Evolutionary conservation across 2,888 invertebrate species (phyloP).

Genomic region (Agonum fuliginosum): DNA sequence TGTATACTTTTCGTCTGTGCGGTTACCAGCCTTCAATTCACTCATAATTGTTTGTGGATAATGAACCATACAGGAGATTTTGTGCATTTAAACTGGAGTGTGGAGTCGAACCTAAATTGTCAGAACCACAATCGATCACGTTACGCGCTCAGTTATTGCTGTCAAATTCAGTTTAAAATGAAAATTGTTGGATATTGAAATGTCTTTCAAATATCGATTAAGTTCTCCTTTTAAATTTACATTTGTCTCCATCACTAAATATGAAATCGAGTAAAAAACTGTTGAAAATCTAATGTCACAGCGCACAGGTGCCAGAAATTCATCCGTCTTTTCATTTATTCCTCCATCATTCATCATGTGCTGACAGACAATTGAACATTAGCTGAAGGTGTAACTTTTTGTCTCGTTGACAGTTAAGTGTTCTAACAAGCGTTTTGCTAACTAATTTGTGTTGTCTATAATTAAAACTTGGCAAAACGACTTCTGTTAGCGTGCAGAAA

Average conservation of each 20-base stretch:
- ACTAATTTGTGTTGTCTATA: conserved; percentile 43
- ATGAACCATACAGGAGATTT: no score
- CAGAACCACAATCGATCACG: no score
- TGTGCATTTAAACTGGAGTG: no score
- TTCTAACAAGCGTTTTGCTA: conserved; percentile 39
- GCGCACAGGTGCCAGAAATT: conserved; percentile 40
- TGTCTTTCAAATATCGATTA: background rate
- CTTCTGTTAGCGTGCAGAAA: background rate
- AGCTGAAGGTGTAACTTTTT: conserved; percentile 40
- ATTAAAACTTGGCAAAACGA: conserved; percentile 49
- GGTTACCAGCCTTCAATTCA: no score
- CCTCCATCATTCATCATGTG: conserved; percentile 29
- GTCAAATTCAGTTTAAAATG: no score
- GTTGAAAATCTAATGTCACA: conserved; percentile 36
- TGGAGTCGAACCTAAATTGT: no score
- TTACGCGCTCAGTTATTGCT: no score
- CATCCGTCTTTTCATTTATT: conserved; percentile 43
- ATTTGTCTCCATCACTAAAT: conserved; percentile 23
- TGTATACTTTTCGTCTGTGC: no score
- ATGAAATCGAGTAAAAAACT: conserved; percentile 32
- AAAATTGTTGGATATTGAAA: no score
- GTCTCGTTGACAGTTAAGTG: conserved; percentile 41
- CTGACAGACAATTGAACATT: conserved; percentile 49
- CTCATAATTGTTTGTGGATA: no score
- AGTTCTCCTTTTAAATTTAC: background rate